Base-by-base conservation (phyloP, 1,140 invertebrate species). In the Habropoda laboriosa region DNA sequence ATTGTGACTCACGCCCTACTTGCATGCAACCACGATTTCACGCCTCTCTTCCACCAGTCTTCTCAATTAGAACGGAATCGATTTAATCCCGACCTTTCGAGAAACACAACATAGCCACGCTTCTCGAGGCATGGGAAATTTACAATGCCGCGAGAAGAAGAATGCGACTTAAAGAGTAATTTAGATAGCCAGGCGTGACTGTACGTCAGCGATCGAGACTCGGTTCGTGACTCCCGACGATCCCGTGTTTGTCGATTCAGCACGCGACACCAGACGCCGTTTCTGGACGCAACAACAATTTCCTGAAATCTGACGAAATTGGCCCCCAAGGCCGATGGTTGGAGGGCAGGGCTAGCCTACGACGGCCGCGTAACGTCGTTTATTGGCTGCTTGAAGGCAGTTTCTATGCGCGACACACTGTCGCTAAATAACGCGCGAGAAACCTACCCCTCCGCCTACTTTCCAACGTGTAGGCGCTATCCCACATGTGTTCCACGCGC, bases 371-470 rank as follows among this genome's bases (percentile, higher is more conserved):
- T 89, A 90, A 83, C 86, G 86, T 87, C 92, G 88, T 92, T 93
- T 93, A 93, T 93, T 93, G 91, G 90, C 92, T 93, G 79, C 90
- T 93, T 93, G 88, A 91, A 87, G 92, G 89, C 89, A 86, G 89
- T 93, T 93, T 93, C 92, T 93, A 93, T 93, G 93, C 93, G 86
- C 89, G 88, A 92, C 91, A 93, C 91, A 93, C 90, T 92, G 89
- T 90, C 89, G 88, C 90, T 93, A 92, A 92, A 92, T 93, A 92
- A 93, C 89, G 86, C 83, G 75, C 82, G 82, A 74, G 72, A 68
- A 35, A 51, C 58, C 55, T 68, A 49, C 35, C 58, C 61, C 38
- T 68, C 49, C 82, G 72, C 40, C 60, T 40, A 76, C 75, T 58
- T 61, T 40, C 61, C 58, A 32, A 63, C 77, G 73, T 81, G 55